Percentiles rank a stretch among this genome's conserved stretches.
Evolutionary conservation across 1,140 invertebrate genomes (phyloP).

Genomic region (Zaprionus lachaisei): DNA sequence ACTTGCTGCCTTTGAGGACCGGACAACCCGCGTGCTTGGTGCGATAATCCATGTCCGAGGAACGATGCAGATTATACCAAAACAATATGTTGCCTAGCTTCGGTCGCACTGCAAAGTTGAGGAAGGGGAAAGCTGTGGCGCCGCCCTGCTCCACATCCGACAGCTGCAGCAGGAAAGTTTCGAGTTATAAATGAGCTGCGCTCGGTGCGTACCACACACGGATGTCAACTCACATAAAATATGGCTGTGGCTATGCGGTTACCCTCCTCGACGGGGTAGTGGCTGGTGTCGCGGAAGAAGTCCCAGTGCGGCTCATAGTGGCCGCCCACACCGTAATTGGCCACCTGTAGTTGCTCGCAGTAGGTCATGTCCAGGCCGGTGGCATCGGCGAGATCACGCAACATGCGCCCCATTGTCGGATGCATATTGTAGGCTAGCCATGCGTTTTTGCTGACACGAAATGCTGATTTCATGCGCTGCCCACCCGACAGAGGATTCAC

Average conservation of each 20-base stretch:
- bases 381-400: conserved; percentile 90
- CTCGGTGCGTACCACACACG: neutral
- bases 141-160: conserved; percentile 97
- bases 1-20: conserved; percentile 98
- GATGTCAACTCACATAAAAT: conserved; percentile 84
- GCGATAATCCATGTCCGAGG: conserved; percentile 94
- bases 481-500: conserved; percentile 92
- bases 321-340: conserved; percentile 90
- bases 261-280: conserved; percentile 90
- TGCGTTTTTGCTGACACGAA: conserved; percentile 98
- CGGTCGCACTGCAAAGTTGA: conserved; percentile 93
- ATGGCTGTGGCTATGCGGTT: conserved; percentile 82
- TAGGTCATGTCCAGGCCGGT: conserved; percentile 93
- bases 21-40: conserved; percentile 99
- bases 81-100: conserved; percentile 96
- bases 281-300: conserved; percentile 78
- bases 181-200: conserved; percentile 5
- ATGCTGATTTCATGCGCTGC: conserved; percentile 86
- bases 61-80: conserved; percentile 97
- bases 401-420: conserved; percentile 89
- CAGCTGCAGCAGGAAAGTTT: conserved; percentile 87
- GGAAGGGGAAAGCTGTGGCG: conserved; percentile 96
- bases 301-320: conserved; percentile 91
- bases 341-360: conserved; percentile 89
- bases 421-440: conserved; percentile 96